Base-by-base conservation (phyloP, 2,113 vertebrate species). In the Ceyx cyanopectus region DNA sequence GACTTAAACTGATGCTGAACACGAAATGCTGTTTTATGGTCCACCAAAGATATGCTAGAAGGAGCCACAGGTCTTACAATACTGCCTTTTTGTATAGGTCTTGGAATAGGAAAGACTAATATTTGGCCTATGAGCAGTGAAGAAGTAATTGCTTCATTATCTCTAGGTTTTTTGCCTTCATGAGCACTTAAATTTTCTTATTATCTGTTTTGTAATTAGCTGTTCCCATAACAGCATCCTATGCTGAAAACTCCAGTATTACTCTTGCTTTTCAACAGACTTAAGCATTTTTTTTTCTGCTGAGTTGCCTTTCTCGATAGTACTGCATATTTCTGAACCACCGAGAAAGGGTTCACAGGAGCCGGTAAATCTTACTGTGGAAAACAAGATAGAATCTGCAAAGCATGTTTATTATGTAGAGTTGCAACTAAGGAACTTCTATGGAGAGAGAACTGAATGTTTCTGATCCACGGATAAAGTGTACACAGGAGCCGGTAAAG, bases 161-260 rank as follows among this genome's bases (percentile, higher is more conserved):
- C 68, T 87, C 41, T 58, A 75, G 57, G 48, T 69, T 78, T 95
- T 95, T 95, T 90, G 23, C 70, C 62, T 96, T 94, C 82, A 85
- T 43, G 93, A 95, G 68, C 54, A 70, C 70, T 96, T 88, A 86
- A 56, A 90, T 89, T 93, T 91, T 92, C 79, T 97, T 96, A 94
- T 88, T 89, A 94, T 93, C 78, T 94, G 27, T 81, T 92, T 94
- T 89, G 80, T 89, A 97, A 97, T 96, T 97, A 96, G 63, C 84
- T 94, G 45, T 91, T 93, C 57, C 85, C 62, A 85, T 93, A 96
- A 97, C 15, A 93, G 48, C 70, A 53, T 95, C 81, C 86, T 97
- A 54, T 77, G 69, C 70, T 72, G 75, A 96, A 97, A 96, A 85
- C 27, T 84, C 21, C 68, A 87, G 95, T 97, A 93, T 92, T 96